Base-by-base conservation (phyloP, 1,140 invertebrate genomes). In the Sweltsa coloradensis region DNA sequence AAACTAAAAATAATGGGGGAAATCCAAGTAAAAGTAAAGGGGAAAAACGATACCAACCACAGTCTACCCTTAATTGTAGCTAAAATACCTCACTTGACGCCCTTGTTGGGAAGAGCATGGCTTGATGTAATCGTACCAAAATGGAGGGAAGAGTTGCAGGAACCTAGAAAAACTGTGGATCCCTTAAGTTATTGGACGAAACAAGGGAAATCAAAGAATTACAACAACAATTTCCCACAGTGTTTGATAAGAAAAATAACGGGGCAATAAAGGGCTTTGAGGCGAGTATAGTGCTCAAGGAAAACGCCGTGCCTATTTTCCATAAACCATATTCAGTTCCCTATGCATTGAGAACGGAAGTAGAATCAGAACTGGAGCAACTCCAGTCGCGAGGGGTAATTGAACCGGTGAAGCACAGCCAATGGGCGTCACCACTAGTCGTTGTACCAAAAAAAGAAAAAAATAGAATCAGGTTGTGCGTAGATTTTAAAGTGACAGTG, bases 381-480 rank as follows among this genome's bases (percentile, higher is more conserved):
- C 36, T 37, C 5, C 36, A 37, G 36, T 19, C 18, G 36, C n/a
- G 5, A 37, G 36, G 36, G 23, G 23, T 19, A 37, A 37, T 37
- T 5, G 36, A 19, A 22, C 36, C 36, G 23, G 36, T 37, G 36
- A 37, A 37, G 23, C 36, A 37, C 36, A 37, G 36, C 23, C 53
- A 62, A 34, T 64, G 60, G 63, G 62, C 61, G 16, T 52, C 60
- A 3, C 65, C 64, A 1, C 52, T 70, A 5, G 63, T 73, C 0
- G 50, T 65, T 1, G 67, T 73, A 3, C 55, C 59, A 44, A 75
- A 73, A 51, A 57, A 60, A 41, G 56, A 67, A 51, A n/a, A n/a
- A n/a, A 60, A 56, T 6, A 48, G 48, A 42, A 52, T 60, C 25
- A 49, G 68, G 23, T 55, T 72, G 36, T 71, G 69, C 57, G 59